phyloP scores from a whole-genome alignment of 2,888 invertebrate species.

The Xylota segnis region DNA sequence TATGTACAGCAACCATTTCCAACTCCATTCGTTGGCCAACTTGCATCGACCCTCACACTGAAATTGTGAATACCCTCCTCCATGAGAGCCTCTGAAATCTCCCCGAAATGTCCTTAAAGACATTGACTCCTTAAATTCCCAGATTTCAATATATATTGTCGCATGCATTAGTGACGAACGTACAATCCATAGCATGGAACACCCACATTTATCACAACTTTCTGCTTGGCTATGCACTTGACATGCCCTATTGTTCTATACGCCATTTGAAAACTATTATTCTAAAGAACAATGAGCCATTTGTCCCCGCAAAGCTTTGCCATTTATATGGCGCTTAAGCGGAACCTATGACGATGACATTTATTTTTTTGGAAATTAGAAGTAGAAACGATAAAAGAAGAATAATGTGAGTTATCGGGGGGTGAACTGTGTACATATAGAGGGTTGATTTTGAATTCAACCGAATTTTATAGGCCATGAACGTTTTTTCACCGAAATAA shows the following conservation, averaged over 20 bases:
- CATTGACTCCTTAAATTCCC: conserved; percentile 8
- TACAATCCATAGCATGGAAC: conserved; percentile 64
- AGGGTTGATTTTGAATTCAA: conserved; percentile 16
- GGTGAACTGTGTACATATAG: conserved; percentile 1
- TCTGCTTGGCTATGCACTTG: conserved; percentile 73
- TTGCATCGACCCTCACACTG: too few species aligned
- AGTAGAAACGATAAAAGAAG: conserved; percentile 53
- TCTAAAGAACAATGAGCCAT: conserved; percentile 74
- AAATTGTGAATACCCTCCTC: too few species aligned
- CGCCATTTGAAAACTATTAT: conserved; percentile 75
- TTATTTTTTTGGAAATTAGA: conserved; percentile 69
- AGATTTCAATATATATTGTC: conserved; percentile 9
- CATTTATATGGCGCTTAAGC: conserved; percentile 74
- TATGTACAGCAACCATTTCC: too few species aligned
- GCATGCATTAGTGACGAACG: conserved; percentile 35
- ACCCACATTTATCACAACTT: conserved; percentile 75
- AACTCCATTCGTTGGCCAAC: too few species aligned
- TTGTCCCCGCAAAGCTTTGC: conserved; percentile 73
- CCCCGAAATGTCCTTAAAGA: not conserved
- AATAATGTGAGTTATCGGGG: conserved; percentile 62
- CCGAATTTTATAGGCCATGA: conserved; percentile 13
- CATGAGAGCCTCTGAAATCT: not conserved
- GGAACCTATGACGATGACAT: conserved; percentile 72
- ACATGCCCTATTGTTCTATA: conserved; percentile 72
- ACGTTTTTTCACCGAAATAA: not conserved